Percentiles rank a stretch among this genome's conserved stretches.
phyloP scores from a whole-genome alignment of 2,797 vertebrate species.

The Scleropages formosus region DNA sequence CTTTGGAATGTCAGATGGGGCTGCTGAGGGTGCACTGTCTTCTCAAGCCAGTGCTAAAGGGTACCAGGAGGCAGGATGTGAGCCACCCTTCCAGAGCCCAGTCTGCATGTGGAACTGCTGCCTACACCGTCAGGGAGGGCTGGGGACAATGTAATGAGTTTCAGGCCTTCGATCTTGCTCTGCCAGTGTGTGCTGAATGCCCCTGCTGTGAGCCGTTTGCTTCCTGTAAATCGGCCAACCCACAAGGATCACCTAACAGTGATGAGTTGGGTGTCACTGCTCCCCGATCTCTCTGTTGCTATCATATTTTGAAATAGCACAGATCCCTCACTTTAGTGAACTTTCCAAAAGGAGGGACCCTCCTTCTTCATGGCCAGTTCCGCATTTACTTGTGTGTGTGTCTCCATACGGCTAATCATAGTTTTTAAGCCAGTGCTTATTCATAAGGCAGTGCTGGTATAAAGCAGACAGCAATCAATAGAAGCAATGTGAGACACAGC shows the following conservation, averaged over 20 bases:
- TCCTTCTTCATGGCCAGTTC: slow-evolving; percentile 7
- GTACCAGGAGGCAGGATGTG: neutral
- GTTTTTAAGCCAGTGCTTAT: slow-evolving; percentile 15
- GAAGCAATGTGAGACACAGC: slow-evolving; percentile 54
- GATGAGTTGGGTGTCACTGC: neutral
- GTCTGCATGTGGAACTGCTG: neutral
- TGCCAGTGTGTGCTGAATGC: neutral
- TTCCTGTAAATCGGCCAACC: neutral
- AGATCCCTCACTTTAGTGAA: neutral
- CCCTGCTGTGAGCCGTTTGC: neutral
- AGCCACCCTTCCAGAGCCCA: neutral
- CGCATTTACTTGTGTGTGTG: neutral
- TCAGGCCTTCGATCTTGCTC: neutral
- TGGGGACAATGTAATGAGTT: neutral
- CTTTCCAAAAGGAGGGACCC: slow-evolving; percentile 5
- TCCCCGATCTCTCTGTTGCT: too few relatives aligned
- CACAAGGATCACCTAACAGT: neutral
- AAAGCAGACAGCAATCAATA: slow-evolving; percentile 28
- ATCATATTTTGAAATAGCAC: neutral
- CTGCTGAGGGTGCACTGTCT: neutral
- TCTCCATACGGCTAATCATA: neutral
- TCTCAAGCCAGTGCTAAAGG: neutral
- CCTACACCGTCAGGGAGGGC: neutral
- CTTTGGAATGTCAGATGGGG: neutral
- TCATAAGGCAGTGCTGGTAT: slow-evolving; percentile 26